Conservation (phyloP, 1,140 invertebrate species). For the Zophobas atratus region DNA sequence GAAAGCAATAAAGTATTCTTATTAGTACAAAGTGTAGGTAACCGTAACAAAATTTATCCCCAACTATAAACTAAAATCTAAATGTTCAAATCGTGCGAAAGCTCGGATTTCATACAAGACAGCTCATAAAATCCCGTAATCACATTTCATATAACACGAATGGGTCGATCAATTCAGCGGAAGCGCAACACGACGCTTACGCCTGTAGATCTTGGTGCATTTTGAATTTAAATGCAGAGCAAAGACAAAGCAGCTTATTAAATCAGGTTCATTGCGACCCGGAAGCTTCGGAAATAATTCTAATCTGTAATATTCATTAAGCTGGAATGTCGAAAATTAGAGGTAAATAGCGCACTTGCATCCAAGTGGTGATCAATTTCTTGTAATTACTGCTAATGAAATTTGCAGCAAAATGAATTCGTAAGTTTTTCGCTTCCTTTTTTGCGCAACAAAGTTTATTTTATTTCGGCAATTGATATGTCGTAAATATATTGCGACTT, state of each 20-base stretch:
- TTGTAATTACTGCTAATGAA: too few relatives aligned
- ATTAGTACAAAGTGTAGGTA: too few relatives aligned
- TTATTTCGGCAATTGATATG: too few relatives aligned
- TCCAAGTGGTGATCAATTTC: background rate
- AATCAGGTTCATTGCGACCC: constrained; percentile 16
- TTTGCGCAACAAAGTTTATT: too few relatives aligned
- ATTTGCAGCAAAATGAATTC: too few relatives aligned
- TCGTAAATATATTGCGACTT: background rate
- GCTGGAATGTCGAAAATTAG: background rate
- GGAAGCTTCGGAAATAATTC: constrained; percentile 2
- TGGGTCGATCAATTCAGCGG: constrained; percentile 43
- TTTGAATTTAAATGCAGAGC: constrained; percentile 42
- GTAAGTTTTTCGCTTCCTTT: too few relatives aligned
- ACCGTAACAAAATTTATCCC: too few relatives aligned
- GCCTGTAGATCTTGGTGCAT: constrained; percentile 14
- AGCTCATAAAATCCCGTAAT: constrained; percentile 30
- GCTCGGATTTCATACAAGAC: constrained; percentile 36
- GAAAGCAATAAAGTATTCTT: too few relatives aligned
- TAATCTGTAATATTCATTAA: constrained; percentile 22
- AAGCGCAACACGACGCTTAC: constrained; percentile 43
- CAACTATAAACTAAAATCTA: constrained; percentile 7
- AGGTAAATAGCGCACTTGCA: constrained; percentile 10
- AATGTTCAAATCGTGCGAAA: constrained; percentile 18
- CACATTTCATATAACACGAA: constrained; percentile 40
- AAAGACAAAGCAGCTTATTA: constrained; percentile 20